Conservation (phyloP, 2,888 invertebrate genomes). For the Oscheius sp. region DNA sequence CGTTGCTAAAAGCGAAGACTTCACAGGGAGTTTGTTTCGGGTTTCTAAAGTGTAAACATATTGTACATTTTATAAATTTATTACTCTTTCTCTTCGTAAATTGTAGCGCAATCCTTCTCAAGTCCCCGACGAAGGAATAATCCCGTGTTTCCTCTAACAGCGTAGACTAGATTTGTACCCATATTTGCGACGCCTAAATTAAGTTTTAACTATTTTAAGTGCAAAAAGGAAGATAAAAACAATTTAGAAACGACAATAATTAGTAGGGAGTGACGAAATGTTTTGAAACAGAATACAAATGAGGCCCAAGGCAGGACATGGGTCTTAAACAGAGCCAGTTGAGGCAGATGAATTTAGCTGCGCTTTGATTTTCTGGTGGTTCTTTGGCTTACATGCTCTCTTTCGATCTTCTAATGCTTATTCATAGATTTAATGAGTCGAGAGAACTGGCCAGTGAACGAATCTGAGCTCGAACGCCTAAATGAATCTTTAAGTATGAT, state of each 20-base stretch:
- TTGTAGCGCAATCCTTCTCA: slow-evolving; percentile 36
- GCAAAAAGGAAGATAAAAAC: not conserved
- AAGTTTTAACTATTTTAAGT: not conserved
- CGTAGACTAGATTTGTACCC: slow-evolving; percentile 60
- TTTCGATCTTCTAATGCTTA: no score
- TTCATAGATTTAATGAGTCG: not conserved
- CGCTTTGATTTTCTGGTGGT: no score
- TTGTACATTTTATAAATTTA: not conserved
- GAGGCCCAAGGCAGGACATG: not conserved
- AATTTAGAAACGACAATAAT: not conserved
- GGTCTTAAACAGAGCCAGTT: no score
- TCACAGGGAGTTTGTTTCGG: slow-evolving; percentile 60
- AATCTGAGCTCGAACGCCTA: not conserved
- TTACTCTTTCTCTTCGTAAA: slow-evolving; percentile 51
- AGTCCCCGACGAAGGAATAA: slow-evolving; percentile 57
- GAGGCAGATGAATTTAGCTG: no score
- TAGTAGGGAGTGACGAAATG: not conserved
- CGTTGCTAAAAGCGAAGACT: slow-evolving; percentile 61
- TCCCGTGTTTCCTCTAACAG: slow-evolving; percentile 58
- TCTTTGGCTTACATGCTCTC: no score
- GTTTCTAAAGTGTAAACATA: slow-evolving; percentile 43
- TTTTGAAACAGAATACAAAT: not conserved
- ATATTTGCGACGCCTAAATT: slow-evolving; percentile 33
- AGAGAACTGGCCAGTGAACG: not conserved
- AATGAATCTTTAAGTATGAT: slow-evolving; percentile 11